phyloP scores from a whole-genome alignment of 64 coral and sea anemone species.

The Anthopleura sola region DNA sequence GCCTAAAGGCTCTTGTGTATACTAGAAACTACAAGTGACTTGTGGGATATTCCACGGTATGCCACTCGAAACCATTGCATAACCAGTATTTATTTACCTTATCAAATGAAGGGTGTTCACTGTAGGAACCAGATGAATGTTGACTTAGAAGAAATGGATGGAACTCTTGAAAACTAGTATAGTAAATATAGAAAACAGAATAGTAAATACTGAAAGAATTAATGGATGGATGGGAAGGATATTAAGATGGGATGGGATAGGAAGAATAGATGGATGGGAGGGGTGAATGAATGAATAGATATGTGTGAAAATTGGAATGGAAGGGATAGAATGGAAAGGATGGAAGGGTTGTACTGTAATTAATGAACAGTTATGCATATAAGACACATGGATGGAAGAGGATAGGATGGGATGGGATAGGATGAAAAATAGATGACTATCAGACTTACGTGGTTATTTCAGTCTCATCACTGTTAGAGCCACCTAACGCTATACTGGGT shows the following conservation, averaged over 20 bases:
- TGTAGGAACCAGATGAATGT: constrained; percentile 58
- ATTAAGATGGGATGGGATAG: neutral
- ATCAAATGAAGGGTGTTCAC: constrained; percentile 90
- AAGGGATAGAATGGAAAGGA: neutral
- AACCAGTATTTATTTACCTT: constrained; percentile 79
- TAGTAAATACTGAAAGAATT: neutral
- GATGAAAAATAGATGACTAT: neutral
- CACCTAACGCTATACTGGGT: constrained; percentile 12
- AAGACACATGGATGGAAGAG: no score
- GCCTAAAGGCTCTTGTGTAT: no score
- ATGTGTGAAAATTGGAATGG: neutral
- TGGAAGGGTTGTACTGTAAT: no score
- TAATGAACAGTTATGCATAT: no score
- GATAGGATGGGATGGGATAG: neutral
- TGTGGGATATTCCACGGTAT: no score
- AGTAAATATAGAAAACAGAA: neutral
- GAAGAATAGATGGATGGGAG: neutral
- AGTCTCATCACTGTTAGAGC: constrained; percentile 19
- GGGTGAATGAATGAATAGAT: neutral
- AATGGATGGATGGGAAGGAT: neutral
- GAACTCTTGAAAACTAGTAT: constrained; percentile 87
- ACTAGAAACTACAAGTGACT: no score
- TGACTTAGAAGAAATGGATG: constrained; percentile 86
- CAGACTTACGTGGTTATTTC: constrained; percentile 22
- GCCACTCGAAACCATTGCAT: no score